A percentile compares a stretch with the other conserved stretches of the same genome.
These are phyloP conservation scores for Prostheceraeus crozeri DNA, from an alignment of 2,888 invertebrate species.

Conservation along the genomic window DNA sequence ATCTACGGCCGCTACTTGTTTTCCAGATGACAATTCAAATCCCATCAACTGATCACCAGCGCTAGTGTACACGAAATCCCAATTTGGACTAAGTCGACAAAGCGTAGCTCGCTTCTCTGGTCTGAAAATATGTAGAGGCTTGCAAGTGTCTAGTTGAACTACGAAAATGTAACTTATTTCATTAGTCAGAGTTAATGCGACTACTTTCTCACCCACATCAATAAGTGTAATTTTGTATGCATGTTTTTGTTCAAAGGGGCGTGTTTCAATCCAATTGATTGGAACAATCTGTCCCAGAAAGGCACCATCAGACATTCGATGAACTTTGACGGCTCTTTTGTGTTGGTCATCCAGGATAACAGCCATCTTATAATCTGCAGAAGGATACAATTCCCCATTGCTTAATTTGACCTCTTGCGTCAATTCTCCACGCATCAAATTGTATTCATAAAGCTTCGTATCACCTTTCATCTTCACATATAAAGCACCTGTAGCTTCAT, in stretches of 20 bases:
- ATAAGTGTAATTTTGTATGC: slow-evolving; percentile 39
- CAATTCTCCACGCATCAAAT: slow-evolving; percentile 47
- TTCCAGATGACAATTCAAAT: slow-evolving; percentile 30
- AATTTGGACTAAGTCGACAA: slow-evolving; percentile 49
- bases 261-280: slow-evolving; percentile 48
- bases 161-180: slow-evolving; percentile 51
- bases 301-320: slow-evolving; percentile 8
- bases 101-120: slow-evolving; percentile 47
- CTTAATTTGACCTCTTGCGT: slow-evolving; percentile 47
- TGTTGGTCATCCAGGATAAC: slow-evolving; percentile 50
- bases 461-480: slow-evolving; percentile 46
- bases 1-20: slow-evolving; percentile 35
- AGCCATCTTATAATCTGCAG: slow-evolving; percentile 46
- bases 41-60: slow-evolving; percentile 43
- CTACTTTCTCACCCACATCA: slow-evolving; percentile 45
- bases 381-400: slow-evolving; percentile 48
- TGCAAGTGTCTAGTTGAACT: slow-evolving; percentile 46
- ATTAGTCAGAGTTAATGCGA: slow-evolving; percentile 49
- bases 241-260: slow-evolving; percentile 47
- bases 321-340: slow-evolving; percentile 49
- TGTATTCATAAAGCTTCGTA: slow-evolving; percentile 45
- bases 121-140: slow-evolving; percentile 47
- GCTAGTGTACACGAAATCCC: slow-evolving; percentile 48
- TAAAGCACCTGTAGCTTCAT: slow-evolving; percentile 44
- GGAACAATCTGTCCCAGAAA: slow-evolving; percentile 54